These are phyloP conservation scores for Acheta domesticus DNA, from an alignment of 2,888 invertebrate genomes.

Conservation along the genomic window DNA sequence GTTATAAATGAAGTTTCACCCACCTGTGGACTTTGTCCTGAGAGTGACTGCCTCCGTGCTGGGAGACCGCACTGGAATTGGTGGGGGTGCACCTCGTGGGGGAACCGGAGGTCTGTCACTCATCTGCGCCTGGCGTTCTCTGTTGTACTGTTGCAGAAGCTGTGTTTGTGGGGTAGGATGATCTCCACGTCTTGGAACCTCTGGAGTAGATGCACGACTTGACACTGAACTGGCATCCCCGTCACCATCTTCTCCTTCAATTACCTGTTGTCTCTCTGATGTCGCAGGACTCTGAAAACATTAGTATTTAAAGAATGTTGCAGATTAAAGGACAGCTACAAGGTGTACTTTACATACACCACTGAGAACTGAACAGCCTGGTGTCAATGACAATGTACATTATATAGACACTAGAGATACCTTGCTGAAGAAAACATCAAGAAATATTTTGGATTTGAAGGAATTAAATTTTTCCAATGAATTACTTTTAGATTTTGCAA, in stretches of 20 bases:
- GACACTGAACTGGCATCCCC: slow-evolving; percentile 47
- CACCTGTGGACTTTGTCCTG: slow-evolving; percentile 28
- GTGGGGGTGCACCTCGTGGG: slow-evolving; percentile 58
- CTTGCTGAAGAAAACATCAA: too few relatives aligned
- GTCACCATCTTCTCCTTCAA: slow-evolving; percentile 34
- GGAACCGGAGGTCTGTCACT: slow-evolving; percentile 57
- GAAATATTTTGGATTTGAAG: too few relatives aligned
- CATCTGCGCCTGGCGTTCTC: slow-evolving; percentile 41
- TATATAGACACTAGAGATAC: too few relatives aligned
- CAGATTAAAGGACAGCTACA: too few relatives aligned
- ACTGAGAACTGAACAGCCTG: too few relatives aligned
- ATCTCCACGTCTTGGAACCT: slow-evolving; percentile 44
- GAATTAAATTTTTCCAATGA: too few relatives aligned
- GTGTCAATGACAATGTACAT: too few relatives aligned
- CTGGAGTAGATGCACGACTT: slow-evolving; percentile 51
- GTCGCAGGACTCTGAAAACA: slow-evolving; percentile 25
- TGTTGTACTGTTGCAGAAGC: slow-evolving; percentile 52
- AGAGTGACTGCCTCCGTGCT: slow-evolving; percentile 45
- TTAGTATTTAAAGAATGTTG: too few relatives aligned
- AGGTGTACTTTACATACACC: too few relatives aligned
- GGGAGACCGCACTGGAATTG: slow-evolving; percentile 51
- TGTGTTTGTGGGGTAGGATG: slow-evolving; percentile 50
- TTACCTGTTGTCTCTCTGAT: slow-evolving; percentile 27
- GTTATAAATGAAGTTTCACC: too few relatives aligned
- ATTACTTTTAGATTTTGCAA: too few relatives aligned